Base-by-base conservation (phyloP, 1,140 invertebrate species). In the Cherax destructor region DNA sequence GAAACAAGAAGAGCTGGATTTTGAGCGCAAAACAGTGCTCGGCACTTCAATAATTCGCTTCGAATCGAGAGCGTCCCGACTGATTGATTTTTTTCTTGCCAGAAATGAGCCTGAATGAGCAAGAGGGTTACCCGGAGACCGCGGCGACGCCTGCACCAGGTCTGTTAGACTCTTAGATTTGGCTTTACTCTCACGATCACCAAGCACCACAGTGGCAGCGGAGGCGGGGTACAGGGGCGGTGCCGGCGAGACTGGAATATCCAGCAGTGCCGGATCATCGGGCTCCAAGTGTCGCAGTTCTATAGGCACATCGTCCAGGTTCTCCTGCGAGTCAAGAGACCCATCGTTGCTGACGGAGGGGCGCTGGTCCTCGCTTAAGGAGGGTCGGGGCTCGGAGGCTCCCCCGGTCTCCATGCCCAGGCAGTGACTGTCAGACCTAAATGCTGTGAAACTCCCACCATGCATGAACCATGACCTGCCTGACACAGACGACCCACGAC, bases 231-330 rank as follows among this genome's bases (percentile, higher is more conserved):
- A 74, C 74, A 81, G 61, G 74, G 85, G 41, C 11, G 88, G 90
- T 24, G 83, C 61, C 6, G 88, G 85, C 2, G 90, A 88, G 13
- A 92, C 81, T 10, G 92, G 93, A 59, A 91, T 92, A 78, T 92
- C 92, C 16, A 92, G 84, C 49, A 92, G 78, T 21, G 91, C 69
- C 24, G 93, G 92, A 56, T 93, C 93, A 78, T 96, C 96, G 93
- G 97, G 97, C 94, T 98, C 98, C 72, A 98, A 95, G 41, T 97
- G 95, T n/a, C 97, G 95, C 47, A 99, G 94, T 95, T 99, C 98
- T 77, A 99, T 99, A 3, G 98, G 98, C 80, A 98, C 95, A 93
- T 98, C 97, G 92, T 97, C 96, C 49, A 96, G 95, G 93, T 96
- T 96, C 21, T 96, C 96, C 89, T 96, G 92, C 72, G 92, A 92